These are phyloP conservation scores for Empis livida DNA, from an alignment of 2,888 invertebrate species.

Conservation along the genomic window DNA sequence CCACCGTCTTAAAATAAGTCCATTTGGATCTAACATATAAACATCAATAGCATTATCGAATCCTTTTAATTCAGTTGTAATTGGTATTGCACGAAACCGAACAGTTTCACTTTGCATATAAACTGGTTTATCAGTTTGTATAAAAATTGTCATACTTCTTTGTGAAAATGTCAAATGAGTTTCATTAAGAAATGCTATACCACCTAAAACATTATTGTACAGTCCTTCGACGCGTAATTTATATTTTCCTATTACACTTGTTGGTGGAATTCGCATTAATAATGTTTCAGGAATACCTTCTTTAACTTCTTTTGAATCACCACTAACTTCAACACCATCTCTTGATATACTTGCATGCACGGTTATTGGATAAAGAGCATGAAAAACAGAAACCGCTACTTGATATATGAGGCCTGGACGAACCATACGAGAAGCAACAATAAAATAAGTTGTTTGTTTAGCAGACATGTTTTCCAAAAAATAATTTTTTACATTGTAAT, in stretches of 20 bases:
- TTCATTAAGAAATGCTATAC: constrained; percentile 81
- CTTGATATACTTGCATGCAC: constrained; percentile 80
- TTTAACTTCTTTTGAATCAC: constrained; percentile 67
- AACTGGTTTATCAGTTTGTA: constrained; percentile 88
- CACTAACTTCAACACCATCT: constrained; percentile 80
- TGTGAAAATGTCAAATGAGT: constrained; percentile 73
- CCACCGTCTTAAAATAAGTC: constrained; percentile 84
- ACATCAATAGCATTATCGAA: constrained; percentile 86
- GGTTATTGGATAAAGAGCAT: constrained; percentile 65
- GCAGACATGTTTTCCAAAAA: constrained; percentile 25
- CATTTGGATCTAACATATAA: constrained; percentile 79
- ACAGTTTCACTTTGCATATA: constrained; percentile 90
- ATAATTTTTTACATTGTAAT: constrained; percentile 23
- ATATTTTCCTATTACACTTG: constrained; percentile 72
- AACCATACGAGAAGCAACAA: constrained; percentile 82
- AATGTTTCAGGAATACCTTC: constrained; percentile 82
- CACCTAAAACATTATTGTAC: constrained; percentile 54
- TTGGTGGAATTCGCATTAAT: constrained; percentile 76
- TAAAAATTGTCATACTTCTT: constrained; percentile 88
- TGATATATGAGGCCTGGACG: constrained; percentile 85
- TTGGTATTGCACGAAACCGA: constrained; percentile 80
- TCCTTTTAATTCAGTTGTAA: constrained; percentile 81
- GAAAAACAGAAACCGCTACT: constrained; percentile 71
- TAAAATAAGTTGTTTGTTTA: constrained; percentile 59
- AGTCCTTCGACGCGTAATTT: constrained; percentile 71